Evolutionary conservation across 37 sponge, comb jelly and placozoan species (phyloP).

Genomic region (Crambe crambe): DNA sequence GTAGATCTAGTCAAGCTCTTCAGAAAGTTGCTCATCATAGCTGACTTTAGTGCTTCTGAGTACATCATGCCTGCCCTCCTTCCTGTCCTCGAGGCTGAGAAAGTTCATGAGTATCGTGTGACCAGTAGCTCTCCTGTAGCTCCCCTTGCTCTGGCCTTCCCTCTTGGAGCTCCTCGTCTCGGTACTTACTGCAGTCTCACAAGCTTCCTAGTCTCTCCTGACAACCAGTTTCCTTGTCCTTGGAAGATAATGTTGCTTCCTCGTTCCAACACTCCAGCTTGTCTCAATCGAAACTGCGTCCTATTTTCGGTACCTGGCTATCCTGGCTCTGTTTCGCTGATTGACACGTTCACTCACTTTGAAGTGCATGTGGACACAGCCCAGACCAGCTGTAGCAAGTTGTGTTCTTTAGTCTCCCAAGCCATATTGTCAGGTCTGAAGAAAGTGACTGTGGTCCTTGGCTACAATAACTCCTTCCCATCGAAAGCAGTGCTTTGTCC

Average conservation of each 20-base stretch:
- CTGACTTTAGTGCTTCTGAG: neutral
- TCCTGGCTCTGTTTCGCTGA: constrained; percentile 4
- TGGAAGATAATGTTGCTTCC: constrained; percentile 6
- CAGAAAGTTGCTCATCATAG: constrained; percentile 3
- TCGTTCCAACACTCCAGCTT: neutral
- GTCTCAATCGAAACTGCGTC: constrained; percentile 23
- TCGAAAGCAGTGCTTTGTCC: neutral
- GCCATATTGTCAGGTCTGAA: too few species aligned
- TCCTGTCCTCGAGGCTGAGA: neutral
- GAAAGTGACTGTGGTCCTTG: neutral
- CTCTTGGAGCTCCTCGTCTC: neutral
- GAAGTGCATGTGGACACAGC: constrained; percentile 4
- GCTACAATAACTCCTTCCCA: neutral
- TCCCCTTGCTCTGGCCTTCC: neutral
- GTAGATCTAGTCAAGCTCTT: neutral
- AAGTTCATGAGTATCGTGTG: neutral
- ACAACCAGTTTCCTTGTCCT: neutral
- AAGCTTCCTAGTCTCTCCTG: neutral
- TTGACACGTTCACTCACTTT: constrained; percentile 7
- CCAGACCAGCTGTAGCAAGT: neutral
- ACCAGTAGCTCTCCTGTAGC: neutral
- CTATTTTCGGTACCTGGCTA: neutral
- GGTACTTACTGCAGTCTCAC: constrained; percentile 5
- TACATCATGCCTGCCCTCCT: constrained; percentile 22
- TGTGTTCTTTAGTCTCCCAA: too few species aligned